Evolutionary conservation across 2,113 vertebrate genomes (phyloP).

Genomic region (Triplophysa rosa): DNA sequence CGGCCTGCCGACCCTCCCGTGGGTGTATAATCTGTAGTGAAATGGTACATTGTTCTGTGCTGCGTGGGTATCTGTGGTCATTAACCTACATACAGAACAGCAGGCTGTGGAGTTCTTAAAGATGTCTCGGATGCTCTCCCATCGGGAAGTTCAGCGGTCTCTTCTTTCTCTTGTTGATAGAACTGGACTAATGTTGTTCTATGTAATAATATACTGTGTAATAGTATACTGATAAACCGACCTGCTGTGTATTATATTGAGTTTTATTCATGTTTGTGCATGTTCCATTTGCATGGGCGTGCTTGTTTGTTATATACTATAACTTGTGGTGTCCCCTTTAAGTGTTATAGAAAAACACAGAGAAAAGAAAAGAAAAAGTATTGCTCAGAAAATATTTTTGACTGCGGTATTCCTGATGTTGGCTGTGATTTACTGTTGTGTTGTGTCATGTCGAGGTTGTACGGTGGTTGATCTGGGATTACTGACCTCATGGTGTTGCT

Average conservation of each 20-base stretch:
- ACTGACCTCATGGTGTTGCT: slow-evolving; percentile 13
- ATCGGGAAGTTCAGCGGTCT: slow-evolving; percentile 56
- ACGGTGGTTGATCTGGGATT: neutral
- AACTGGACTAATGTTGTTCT: too few relatives aligned
- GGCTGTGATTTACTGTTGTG: neutral
- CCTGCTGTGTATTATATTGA: too few relatives aligned
- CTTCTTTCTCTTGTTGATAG: slow-evolving; percentile 4
- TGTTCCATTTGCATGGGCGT: neutral
- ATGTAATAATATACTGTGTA: too few relatives aligned
- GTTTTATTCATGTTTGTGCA: neutral
- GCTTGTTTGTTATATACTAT: neutral
- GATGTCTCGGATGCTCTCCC: slow-evolving; percentile 44
- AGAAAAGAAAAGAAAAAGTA: neutral
- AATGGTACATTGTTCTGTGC: slow-evolving; percentile 72
- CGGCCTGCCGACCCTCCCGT: slow-evolving; percentile 9
- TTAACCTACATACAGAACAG: slow-evolving; percentile 73
- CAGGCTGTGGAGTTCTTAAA: slow-evolving; percentile 60
- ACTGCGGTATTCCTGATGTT: neutral
- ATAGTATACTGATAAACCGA: too few relatives aligned
- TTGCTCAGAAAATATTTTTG: neutral
- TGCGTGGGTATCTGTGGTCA: slow-evolving; percentile 65
- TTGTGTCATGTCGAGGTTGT: slow-evolving; percentile 7
- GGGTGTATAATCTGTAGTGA: slow-evolving; percentile 64
- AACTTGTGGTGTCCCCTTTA: neutral
- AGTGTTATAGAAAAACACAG: neutral